Base-by-base conservation (phyloP, 2,888 invertebrate genomes). In the Pseudococcus longispinus region DNA sequence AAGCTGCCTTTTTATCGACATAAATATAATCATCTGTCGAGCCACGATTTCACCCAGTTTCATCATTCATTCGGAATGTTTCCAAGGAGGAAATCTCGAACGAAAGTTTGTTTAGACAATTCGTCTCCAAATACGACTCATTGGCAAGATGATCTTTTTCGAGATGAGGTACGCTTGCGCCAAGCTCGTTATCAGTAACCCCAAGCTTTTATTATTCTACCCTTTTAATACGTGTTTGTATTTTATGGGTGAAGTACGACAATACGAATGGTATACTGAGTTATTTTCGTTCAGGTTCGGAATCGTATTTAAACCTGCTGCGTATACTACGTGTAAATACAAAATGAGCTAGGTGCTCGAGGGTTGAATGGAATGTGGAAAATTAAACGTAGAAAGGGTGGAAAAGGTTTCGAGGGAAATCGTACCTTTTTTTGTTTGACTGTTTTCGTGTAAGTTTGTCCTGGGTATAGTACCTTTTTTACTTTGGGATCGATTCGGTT, bases 171-270 rank as follows among this genome's bases (percentile, higher is more conserved):
- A 74, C 74, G 74, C 74, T 32, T 74, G 74, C 74, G 74, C 74
- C 18, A 74, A 29, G 65, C 65, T 74, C 26, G 26, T 74, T 74
- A 74, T 74, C 74, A 74, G 37, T 37, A 13, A 74, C 74, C 74
- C 74, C n/a, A 74, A 74, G 74, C 74, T 74, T 29, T 37, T 32
- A 37, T 74, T 74, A 74, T 65, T 65, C 74, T 32, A 74, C 74
- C 74, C 74, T n/a, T 74, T 65, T 65, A 26, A 65, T 51, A 51
- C n/a, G 51, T 20, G 65, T 65, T 65, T 65, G 65, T 65, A 65
- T 65, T 65, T 65, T 65, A 65, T 65, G 65, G 37, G 37, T n/a
- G 18, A 74, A 29, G 74, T 51, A 74, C 74, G 37, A 74, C 74
- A 74, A 37, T 32, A 74, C 5, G n/a, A n/a, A 13, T 46, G 1